phyloP scores from a whole-genome alignment of 35 echinoderm and acorn worm genomes.

The Anneissia japonica region DNA sequence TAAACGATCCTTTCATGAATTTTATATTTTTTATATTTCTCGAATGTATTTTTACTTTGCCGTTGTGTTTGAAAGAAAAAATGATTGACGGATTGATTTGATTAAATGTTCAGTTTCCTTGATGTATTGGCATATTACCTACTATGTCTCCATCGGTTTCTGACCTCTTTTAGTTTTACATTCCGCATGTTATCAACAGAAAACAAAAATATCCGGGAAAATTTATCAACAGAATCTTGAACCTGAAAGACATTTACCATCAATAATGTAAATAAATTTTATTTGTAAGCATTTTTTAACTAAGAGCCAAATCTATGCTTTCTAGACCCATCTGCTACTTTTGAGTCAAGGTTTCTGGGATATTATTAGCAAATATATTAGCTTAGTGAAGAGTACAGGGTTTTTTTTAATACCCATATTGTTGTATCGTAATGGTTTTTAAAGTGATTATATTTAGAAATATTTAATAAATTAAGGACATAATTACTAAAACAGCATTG shows the following conservation, averaged over 20 bases:
- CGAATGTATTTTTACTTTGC: too few relatives aligned
- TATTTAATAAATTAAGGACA: too few relatives aligned
- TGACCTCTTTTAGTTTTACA: constrained; percentile 92
- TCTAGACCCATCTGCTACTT: neutral
- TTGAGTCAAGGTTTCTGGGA: neutral
- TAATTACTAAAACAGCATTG: too few relatives aligned
- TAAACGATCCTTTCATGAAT: too few relatives aligned
- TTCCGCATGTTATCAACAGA: constrained; percentile 99
- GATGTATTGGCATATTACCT: constrained; percentile 42
- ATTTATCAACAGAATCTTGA: constrained; percentile 62
- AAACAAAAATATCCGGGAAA: constrained; percentile 73
- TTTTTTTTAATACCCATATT: neutral
- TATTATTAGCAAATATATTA: neutral
- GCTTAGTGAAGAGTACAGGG: neutral
- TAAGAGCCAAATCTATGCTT: neutral
- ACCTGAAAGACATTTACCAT: constrained; percentile 34
- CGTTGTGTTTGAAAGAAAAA: neutral
- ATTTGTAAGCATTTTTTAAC: neutral
- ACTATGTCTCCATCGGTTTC: constrained; percentile 88
- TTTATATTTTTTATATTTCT: too few relatives aligned
- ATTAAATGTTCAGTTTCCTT: neutral
- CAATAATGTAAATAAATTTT: neutral
- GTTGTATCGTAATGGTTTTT: too few relatives aligned
- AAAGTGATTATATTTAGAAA: too few relatives aligned
- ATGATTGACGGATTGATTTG: neutral